Base-by-base conservation (phyloP, 2,888 invertebrate species). In the Anodontia alba region DNA sequence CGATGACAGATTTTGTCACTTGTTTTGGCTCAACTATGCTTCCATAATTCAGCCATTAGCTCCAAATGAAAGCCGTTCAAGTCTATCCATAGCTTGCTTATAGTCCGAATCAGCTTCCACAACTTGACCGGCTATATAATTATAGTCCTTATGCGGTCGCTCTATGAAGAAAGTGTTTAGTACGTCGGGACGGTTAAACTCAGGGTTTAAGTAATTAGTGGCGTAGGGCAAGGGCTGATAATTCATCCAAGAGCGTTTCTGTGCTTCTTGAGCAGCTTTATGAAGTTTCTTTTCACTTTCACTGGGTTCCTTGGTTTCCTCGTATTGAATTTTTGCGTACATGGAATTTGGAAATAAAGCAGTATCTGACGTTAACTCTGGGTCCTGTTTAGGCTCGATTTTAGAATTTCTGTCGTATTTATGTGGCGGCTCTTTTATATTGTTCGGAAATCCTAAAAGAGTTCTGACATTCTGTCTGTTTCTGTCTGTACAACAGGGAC, bases 401-500 rank as follows among this genome's bases (percentile, higher is more conserved):
- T 77, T 73, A 10, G 87, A 77, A 51, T 76, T 73, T 15, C 76
- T 76, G 26, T 85, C 82, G 51, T 84, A 86, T 69, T 81, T 84
- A 38, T 57, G 67, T 15, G 88, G 80, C 26, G 76, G 68, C 17
- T 76, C 70, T 17, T 29, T 62, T n/a, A 74, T 38, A 66, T 73
- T 51, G 71, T 78, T 78, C 0, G 89, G 87, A 49, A 89, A 86
- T 20, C 89, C 89, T 29, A 89, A 73, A 46, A 89, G 72, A 7
- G 83, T 83, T 57, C 87, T 66, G 8, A 90, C 83, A 76, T 88
- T 91, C 74, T 91, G 88, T 54, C 88, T 78, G 80, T 91, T 91
- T 76, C 90, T 83, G 23, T 88, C 88, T 10, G 82, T 85, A 76
- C 91, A 91, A 76, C 91, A 91, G 0, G 90, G 86, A 68, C 91